Evolutionary conservation across 2,797 vertebrate genomes (phyloP).

Genomic region (Chaenodraco wilsoni): DNA sequence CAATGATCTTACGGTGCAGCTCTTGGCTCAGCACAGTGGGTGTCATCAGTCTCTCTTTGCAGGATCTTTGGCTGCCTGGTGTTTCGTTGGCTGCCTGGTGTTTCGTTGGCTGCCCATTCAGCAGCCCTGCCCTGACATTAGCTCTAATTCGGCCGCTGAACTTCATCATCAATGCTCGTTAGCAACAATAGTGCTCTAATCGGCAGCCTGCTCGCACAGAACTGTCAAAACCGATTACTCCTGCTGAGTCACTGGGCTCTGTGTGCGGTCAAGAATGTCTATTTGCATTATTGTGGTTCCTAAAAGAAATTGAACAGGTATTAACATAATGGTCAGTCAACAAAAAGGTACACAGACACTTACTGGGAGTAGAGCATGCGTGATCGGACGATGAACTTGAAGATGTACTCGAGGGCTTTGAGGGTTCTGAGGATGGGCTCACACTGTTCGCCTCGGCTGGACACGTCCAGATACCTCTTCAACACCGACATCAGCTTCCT

Average conservation of each 20-base stretch:
- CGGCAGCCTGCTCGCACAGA: constrained; percentile 61
- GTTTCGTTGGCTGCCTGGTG: constrained; percentile 26
- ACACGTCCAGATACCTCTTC: constrained; percentile 94
- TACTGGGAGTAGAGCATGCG: constrained; percentile 98
- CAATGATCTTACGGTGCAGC: constrained; percentile 56
- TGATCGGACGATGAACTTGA: constrained; percentile 99
- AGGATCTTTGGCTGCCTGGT: constrained; percentile 32
- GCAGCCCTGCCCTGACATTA: constrained; percentile 57
- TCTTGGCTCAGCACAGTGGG: constrained; percentile 36
- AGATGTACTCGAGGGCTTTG: constrained; percentile 98
- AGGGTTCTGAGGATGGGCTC: constrained; percentile 95
- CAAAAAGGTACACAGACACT: constrained; percentile 74
- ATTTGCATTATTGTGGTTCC: constrained; percentile 17
- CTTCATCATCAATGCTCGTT: constrained; percentile 78
- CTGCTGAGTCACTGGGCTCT: constrained; percentile 12
- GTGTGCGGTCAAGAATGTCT: constrained; percentile 23
- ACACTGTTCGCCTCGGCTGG: constrained; percentile 93
- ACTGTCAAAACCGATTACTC: constrained; percentile 62
- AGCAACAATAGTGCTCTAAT: constrained; percentile 73
- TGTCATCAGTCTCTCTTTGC: constrained; percentile 55
- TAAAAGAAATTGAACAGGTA: constrained; percentile 11
- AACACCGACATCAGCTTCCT: constrained; percentile 97
- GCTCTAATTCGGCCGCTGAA: constrained; percentile 58
- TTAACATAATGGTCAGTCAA: constrained; percentile 22
- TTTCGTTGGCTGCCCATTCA: constrained; percentile 53